Evolutionary conservation across 2,888 invertebrate species (phyloP).

Genomic region (Drosophila villosipedis): DNA sequence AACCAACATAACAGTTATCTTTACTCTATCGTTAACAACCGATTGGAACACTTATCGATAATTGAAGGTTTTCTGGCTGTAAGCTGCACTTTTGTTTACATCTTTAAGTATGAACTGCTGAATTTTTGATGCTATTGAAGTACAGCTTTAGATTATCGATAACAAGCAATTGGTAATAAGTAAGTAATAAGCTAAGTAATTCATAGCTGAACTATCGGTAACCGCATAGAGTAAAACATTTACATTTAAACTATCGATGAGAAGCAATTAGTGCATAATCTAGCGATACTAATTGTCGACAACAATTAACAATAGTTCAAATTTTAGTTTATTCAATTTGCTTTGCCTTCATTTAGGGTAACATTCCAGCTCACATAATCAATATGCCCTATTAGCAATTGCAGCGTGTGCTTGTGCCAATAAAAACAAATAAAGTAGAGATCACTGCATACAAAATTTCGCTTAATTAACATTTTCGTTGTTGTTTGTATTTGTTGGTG

Average conservation of each 20-base stretch:
- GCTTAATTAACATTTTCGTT: constrained; percentile 45
- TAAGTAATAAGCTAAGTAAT: too few relatives aligned
- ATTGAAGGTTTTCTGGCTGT: too few relatives aligned
- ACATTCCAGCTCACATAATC: background rate
- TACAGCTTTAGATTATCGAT: background rate
- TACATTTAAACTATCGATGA: background rate
- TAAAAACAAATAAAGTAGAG: constrained; percentile 26
- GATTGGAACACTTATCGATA: background rate
- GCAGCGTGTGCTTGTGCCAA: background rate
- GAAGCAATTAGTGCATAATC: background rate
- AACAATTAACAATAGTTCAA: background rate
- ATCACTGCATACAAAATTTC: constrained; percentile 44
- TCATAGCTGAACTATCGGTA: background rate
- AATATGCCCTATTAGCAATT: background rate
- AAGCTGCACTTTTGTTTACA: too few relatives aligned
- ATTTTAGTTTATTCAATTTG: background rate
- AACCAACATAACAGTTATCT: too few relatives aligned
- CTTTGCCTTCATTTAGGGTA: background rate
- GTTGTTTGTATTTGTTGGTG: constrained; percentile 1
- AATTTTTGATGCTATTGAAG: too few relatives aligned
- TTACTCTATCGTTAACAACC: background rate
- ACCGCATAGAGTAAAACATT: background rate
- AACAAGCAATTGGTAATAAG: too few relatives aligned
- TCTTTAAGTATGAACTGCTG: too few relatives aligned
- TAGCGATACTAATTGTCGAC: rapidly evolving